Conservation (phyloP, 1,140 invertebrate species). For the Cydia strobilella region DNA sequence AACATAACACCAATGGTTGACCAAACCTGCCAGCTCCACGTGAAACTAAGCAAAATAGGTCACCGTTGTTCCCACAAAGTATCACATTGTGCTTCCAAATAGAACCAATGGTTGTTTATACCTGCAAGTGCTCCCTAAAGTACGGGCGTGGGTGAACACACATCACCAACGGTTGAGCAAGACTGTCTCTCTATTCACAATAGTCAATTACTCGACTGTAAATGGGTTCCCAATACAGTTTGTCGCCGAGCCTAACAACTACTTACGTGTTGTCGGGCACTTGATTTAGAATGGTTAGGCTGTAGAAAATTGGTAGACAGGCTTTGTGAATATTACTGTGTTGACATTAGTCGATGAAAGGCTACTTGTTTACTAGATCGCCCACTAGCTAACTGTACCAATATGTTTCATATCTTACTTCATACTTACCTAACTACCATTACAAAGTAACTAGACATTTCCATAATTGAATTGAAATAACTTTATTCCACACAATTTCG, state of each 20-base stretch:
- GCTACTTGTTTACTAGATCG: conserved; percentile 29
- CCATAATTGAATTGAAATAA: conserved; percentile 12
- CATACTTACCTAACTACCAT: background rate
- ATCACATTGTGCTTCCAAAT: conserved; percentile 9
- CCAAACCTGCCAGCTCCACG: background rate
- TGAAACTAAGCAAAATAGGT: conserved; percentile 4
- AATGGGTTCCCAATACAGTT: background rate
- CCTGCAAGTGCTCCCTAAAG: conserved; percentile 11
- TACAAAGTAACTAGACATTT: background rate
- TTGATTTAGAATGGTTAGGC: background rate
- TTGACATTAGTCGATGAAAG: conserved; percentile 23
- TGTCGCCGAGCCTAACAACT: background rate
- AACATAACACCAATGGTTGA: conserved; percentile 3
- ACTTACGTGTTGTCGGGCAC: background rate
- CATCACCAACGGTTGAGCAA: conserved; percentile 26
- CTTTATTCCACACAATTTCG: background rate
- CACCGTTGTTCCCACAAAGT: conserved; percentile 13
- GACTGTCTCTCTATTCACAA: background rate
- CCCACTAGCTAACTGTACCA: conserved; percentile 8
- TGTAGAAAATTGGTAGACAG: background rate
- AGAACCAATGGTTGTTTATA: conserved; percentile 27
- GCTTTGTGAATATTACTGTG: background rate
- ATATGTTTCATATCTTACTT: conserved; percentile 9
- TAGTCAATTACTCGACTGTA: background rate
- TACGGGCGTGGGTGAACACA: conserved; percentile 26